Evolutionary conservation across 1,140 invertebrate species (phyloP).

Genomic region (Atta texana): DNA sequence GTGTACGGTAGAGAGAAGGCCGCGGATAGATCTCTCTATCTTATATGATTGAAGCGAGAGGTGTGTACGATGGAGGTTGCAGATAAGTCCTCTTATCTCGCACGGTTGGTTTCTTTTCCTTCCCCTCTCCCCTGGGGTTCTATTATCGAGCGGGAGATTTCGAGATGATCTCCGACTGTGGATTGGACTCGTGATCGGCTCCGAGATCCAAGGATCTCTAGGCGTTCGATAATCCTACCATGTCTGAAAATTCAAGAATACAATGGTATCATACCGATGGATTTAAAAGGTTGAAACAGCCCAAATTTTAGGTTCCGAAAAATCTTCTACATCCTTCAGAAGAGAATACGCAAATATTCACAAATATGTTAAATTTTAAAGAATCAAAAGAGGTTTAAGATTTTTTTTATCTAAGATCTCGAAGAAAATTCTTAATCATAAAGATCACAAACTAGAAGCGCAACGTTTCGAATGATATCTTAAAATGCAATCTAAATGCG

Average conservation of each 20-base stretch:
- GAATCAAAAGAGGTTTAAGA: neutral
- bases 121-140: neutral
- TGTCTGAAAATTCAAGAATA: constrained; percentile 9
- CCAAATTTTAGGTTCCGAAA: neutral
- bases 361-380: neutral
- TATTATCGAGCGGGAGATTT: constrained; percentile 38
- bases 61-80: constrained; percentile 5
- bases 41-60: constrained; percentile 43
- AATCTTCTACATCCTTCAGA: neutral
- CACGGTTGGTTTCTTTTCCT: constrained; percentile 36
- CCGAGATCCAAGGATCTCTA: constrained; percentile 6
- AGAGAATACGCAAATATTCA: neutral
- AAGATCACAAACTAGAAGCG: neutral
- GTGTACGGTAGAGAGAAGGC: constrained; percentile 17
- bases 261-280: neutral
- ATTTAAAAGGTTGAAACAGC: neutral
- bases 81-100: constrained; percentile 43
- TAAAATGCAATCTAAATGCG: neutral
- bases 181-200: constrained; percentile 11
- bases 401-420: neutral
- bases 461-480: neutral
- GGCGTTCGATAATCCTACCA: constrained; percentile 5
- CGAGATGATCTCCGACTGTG: constrained; percentile 40
- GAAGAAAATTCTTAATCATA: neutral
- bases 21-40: constrained; percentile 59